Base-by-base conservation (phyloP, 2,888 invertebrate genomes). In the Sabatieria punctata region DNA sequence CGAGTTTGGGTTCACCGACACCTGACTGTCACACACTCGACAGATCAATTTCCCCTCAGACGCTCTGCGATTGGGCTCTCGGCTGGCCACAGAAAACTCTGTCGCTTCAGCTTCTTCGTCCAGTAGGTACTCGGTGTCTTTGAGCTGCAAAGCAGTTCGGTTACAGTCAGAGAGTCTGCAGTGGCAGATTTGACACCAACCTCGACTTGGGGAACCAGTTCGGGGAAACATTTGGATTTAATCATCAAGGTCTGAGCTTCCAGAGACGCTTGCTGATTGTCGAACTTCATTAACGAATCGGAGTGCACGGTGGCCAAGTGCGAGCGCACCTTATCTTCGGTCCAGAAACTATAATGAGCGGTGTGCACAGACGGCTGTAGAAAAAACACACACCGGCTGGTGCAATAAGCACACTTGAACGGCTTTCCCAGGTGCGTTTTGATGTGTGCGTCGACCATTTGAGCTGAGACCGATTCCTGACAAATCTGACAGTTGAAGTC, bases 1-100 rank as follows among this genome's bases (percentile, higher is more conserved):
- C 13, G 47, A 43, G 36, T 47, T 47, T 13, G 43, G 38, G 35
- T 49, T 43, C 2, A 30, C 24, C 15, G 49, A 38, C 15, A 49
- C 44, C 27, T 13, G n/a, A n/a, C 30, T 33, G 18, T 46, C 41
- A 33, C 48, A 48, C 4, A 48, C 22, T 18, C 22, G 36, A 36
- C 48, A 48, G 4, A 30, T 33, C 35, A 48, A 4, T 18, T 27
- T 22, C 2, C 44, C 48, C 15, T 38, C 45, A 3, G 19, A 18
- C 26, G 18, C 3, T 4, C 36, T 19, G 18, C 19, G 8, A 8
- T 6, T 37, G n/a, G 42, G 21, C 11, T 8, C 18, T n/a, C n/a
- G n/a, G n/a, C n/a, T n/a, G n/a, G n/a, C n/a, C n/a, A n/a, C n/a
- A n/a, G n/a, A n/a, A n/a, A n/a, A n/a, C n/a, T n/a, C n/a, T n/a